A percentile compares a stretch with the other conserved stretches of the same genome.
Evolutionary conservation across 2,113 vertebrate genomes (phyloP).

Genomic region (Marmota monax): DNA sequence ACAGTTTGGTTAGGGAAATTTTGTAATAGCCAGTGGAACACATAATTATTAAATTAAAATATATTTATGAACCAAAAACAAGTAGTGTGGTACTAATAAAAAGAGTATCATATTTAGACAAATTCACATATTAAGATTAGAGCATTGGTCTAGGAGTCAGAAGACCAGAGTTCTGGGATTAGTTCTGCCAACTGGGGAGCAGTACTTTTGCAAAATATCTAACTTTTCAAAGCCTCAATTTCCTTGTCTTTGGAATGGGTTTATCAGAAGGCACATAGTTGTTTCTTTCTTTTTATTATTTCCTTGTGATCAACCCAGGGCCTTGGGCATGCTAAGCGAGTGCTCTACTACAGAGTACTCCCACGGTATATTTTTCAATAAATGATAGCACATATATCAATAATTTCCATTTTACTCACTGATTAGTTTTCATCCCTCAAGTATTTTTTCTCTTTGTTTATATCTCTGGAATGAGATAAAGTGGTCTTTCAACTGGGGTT

Average conservation of each 20-base stretch:
- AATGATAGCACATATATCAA: neutral
- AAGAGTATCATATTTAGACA: neutral
- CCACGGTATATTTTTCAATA: neutral
- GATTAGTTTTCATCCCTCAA: neutral
- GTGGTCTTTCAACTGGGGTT: neutral
- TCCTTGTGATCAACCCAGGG: neutral
- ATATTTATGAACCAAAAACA: neutral
- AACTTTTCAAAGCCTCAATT: neutral
- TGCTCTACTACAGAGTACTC: neutral
- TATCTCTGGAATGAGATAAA: neutral
- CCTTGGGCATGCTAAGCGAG: neutral
- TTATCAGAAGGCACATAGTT: neutral
- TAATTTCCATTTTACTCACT: neutral
- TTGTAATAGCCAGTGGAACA: neutral
- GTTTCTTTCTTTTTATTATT: neutral
- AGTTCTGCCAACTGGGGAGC: neutral
- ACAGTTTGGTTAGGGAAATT: neutral
- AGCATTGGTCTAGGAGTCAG: neutral
- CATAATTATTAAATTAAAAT: conserved; percentile 1
- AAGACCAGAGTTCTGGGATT: neutral
- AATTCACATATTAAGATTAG: neutral
- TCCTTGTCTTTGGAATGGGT: neutral
- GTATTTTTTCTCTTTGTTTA: neutral
- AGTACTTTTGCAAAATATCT: neutral
- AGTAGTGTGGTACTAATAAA: neutral